These are phyloP conservation scores for Ptychodera flava DNA, from an alignment of 35 echinoderm and acorn worm species.

Conservation along the genomic window DNA sequence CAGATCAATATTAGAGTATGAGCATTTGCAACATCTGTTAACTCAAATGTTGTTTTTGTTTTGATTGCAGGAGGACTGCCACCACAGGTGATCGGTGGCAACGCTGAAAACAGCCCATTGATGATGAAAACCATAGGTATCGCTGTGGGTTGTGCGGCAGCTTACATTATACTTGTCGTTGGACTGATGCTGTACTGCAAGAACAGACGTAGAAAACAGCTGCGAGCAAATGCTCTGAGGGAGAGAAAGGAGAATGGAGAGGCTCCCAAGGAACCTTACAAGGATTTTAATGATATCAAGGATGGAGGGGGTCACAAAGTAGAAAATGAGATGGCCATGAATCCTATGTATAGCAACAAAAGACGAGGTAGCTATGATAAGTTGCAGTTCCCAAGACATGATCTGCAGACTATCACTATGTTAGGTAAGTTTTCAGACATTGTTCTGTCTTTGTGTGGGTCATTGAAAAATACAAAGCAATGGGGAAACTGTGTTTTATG, in stretches of 20 bases:
- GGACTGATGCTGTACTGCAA: conserved; percentile 87
- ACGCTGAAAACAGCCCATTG: conserved; percentile 9
- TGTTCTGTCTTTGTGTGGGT: not conserved
- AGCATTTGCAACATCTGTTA: no score
- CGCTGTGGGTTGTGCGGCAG: conserved; percentile 75
- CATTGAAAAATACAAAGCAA: not conserved
- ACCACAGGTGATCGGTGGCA: not conserved
- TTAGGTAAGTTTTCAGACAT: conserved; percentile 65
- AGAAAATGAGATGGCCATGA: conserved; percentile 21
- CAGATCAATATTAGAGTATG: no score
- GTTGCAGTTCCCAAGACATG: conserved; percentile 91
- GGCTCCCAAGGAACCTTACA: not conserved
- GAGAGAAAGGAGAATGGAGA: conserved; percentile 26
- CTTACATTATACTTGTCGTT: conserved; percentile 84
- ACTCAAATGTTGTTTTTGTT: no score
- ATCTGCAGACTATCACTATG: conserved; percentile 69
- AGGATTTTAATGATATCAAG: not conserved
- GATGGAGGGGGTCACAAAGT: not conserved
- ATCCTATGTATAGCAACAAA: conserved; percentile 12
- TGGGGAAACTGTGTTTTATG: no score
- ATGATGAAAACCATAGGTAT: conserved; percentile 72
- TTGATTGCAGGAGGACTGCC: not conserved
- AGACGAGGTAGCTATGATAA: conserved; percentile 74
- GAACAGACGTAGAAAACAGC: conserved; percentile 51
- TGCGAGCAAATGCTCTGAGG: conserved; percentile 36